Base-by-base conservation (phyloP, 2,113 vertebrate genomes). In the Eidolon helvum region DNA sequence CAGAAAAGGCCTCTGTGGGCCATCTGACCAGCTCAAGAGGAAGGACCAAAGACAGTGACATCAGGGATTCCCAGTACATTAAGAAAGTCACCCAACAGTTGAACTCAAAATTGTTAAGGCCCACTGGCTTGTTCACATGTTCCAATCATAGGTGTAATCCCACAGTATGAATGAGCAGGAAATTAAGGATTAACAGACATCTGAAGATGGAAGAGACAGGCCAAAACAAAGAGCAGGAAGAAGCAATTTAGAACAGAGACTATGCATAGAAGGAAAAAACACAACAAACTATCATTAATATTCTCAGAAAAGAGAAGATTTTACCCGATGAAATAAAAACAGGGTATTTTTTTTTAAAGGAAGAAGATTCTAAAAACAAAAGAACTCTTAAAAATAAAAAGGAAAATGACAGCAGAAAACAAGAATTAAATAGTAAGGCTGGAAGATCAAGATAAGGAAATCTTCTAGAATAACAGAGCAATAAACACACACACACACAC, bases 281-380 rank as follows among this genome's bases (percentile, higher is more conserved):
- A 53, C 12, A 45, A 59, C 90, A 45, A 4, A 5, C 18, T 28
- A 68, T 38, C 6, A 68, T 16, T 40, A 87, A 69, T 35, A 53
- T 7, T 35, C 68, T 55, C 19, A 65, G n/a, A 57, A 55, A 63
- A 24, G 9, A 53, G 40, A 77, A 83, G 94, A 38, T 48, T 50
- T 12, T 66, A 68, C 15, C 38, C 28, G 28, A 68, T 38, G 68
- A 89, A 85, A 80, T 40, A 59, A 71, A 97, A 43, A 40, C 40
- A 75, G 4, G 22, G 86, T 69, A 53, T 68, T 78, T 77, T 45
- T 7, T n/a, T 84, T 57, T 57, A 79, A 78, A 83, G 0, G 16
- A 86, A 5, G 19, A 87, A 14, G 33, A 87, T 65, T 80, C 24
- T 93, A 95, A 79, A 21, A 80, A 61, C 28, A 90, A 90, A 84